Percentiles rank a stretch among this genome's conserved stretches.
These are phyloP conservation scores for Odocoileus virginianus DNA, from an alignment of 2,113 vertebrate genomes.

Conservation along the genomic window DNA sequence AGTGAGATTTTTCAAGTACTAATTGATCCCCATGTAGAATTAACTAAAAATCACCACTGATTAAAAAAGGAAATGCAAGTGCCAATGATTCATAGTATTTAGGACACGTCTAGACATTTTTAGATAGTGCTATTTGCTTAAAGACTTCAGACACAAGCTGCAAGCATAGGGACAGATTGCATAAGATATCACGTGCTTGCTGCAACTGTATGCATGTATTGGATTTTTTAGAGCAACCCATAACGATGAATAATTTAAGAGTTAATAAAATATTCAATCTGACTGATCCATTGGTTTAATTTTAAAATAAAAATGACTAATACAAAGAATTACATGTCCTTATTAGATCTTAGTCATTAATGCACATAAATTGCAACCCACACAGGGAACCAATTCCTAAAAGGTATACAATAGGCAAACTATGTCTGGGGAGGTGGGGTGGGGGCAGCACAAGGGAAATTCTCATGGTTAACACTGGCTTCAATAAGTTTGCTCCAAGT, in stretches of 20 bases:
- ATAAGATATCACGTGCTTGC: conserved; percentile 78
- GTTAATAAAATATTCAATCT: conserved; percentile 83
- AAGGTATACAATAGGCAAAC: neutral
- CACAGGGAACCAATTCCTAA: neutral
- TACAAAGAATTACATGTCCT: conserved; percentile 1
- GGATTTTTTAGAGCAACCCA: conserved; percentile 77
- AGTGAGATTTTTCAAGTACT: conserved; percentile 1
- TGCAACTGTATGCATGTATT: conserved; percentile 72
- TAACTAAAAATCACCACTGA: conserved; percentile 12
- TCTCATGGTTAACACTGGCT: neutral
- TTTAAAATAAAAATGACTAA: conserved; percentile 71
- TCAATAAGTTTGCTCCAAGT: conserved; percentile 64
- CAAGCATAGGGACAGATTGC: conserved; percentile 78
- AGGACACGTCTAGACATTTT: conserved; percentile 53
- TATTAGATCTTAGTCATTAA: conserved; percentile 51
- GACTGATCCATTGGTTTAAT: conserved; percentile 78
- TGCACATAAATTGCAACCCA: conserved; percentile 3
- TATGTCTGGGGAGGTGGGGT: neutral
- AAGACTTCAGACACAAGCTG: conserved; percentile 72
- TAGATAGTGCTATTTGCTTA: conserved; percentile 54
- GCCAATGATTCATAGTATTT: conserved; percentile 38
- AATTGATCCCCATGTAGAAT: conserved; percentile 31
- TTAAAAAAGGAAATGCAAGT: conserved; percentile 29
- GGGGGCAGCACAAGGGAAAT: neutral
- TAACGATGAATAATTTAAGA: conserved; percentile 81